Base-by-base conservation (phyloP, 1,140 invertebrate genomes). In the Cydia fagiglandana region DNA sequence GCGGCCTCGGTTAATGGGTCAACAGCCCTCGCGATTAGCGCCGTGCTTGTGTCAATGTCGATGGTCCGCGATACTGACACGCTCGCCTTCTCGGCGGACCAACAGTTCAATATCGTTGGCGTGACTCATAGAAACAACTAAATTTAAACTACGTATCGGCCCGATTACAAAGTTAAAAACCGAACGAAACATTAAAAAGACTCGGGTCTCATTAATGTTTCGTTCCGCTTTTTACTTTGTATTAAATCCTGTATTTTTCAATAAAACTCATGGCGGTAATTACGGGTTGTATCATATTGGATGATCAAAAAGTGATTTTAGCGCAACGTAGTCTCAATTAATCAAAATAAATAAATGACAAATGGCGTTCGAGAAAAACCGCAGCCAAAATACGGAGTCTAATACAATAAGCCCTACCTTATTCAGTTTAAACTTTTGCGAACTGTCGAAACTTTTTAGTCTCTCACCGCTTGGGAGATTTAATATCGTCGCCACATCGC, bases 401-500 rank as follows among this genome's bases (percentile, higher is more conserved):
- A 56, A 56, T 61, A 61, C 6, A n/a, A 61, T 61, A 30, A 20
- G 13, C 15, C 10, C 0, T 50, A 53, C n/a, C 13, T 20, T 17
- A 61, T 61, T 61, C 17, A 38, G 66, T 38, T 70, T 38, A 41
- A 38, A 70, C 30, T 70, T 70, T n/a, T 9, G 66, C 30, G 15
- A n/a, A 41, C 15, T 61, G 56, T 61, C 17, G 17, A 7, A 61
- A 61, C n/a, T 70, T 70, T 70, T 34, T 17, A 70, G 34, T 1
- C 66, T 70, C 15, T 41, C 50, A 4, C 5, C 50, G 34, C 66
- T 13, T 41, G 30, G 66, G 30, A 13, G 34, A 41, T 70, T 41
- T 70, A 70, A 70, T 70, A 70, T 70, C 66, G 64, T 66, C 28
- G n/a, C 66, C 56, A 61, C 56, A 24, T 61, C 17, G n/a, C 56